These are phyloP conservation scores for Tenualosa ilisha DNA, from an alignment of 2,797 vertebrate genomes.

Conservation along the genomic window DNA sequence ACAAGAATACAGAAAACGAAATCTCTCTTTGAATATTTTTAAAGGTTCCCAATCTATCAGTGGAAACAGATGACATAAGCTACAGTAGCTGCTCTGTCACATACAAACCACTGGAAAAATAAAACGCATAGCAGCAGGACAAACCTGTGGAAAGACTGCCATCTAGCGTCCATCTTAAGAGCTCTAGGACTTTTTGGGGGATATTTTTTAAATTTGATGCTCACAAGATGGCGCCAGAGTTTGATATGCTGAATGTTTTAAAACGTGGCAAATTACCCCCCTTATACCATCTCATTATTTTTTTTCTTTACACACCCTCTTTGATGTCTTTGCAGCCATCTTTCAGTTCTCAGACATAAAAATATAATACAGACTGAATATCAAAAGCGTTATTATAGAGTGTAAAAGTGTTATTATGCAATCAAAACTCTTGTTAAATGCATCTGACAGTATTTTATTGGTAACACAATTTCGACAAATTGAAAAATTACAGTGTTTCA, in stretches of 20 bases:
- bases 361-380: too few species aligned
- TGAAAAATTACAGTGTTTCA: not conserved
- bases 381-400: not conserved
- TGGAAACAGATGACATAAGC: too few species aligned
- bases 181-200: too few species aligned
- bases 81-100: too few species aligned
- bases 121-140: not conserved
- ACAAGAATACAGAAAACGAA: too few species aligned
- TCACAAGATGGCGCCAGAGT: slow-evolving; percentile 12
- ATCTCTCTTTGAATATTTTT: too few species aligned
- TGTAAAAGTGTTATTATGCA: not conserved
- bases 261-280: slow-evolving; percentile 6
- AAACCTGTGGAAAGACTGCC: not conserved
- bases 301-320: not conserved
- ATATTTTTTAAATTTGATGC: not conserved
- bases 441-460: not conserved
- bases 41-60: too few species aligned
- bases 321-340: not conserved
- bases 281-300: not conserved
- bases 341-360: not conserved
- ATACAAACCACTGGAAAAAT: too few species aligned
- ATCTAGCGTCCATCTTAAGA: not conserved
- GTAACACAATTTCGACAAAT: not conserved
- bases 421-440: not conserved
- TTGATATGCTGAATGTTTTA: not conserved